These are phyloP conservation scores for Trachelus iudaicus DNA, from an alignment of 2,888 invertebrate species.

Conservation along the genomic window DNA sequence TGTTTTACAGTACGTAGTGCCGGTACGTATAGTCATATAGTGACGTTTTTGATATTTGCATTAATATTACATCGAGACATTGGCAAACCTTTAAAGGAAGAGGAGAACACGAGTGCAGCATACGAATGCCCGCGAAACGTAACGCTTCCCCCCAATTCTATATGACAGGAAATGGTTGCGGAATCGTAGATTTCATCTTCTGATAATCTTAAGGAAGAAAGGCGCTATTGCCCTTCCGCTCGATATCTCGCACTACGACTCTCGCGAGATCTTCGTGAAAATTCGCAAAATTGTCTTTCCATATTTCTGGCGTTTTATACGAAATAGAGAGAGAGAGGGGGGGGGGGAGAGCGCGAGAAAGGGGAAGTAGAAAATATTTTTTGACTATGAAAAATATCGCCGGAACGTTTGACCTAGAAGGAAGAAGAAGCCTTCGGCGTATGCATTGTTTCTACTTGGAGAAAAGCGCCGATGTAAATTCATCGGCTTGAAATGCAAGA, in stretches of 20 bases:
- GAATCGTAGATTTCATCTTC: conserved; percentile 19
- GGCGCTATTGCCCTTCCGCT: neutral
- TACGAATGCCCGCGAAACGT: neutral
- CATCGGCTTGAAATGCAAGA: neutral
- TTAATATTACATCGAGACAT: conserved; percentile 29
- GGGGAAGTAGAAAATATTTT: neutral
- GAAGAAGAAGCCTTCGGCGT: neutral
- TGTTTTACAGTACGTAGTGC: neutral
- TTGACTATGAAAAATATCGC: neutral
- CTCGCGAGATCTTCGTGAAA: conserved; percentile 12
- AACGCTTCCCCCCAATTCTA: neutral
- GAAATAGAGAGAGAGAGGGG: neutral
- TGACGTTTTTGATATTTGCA: conserved; percentile 28
- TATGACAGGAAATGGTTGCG: conserved; percentile 10
- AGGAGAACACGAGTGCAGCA: neutral
- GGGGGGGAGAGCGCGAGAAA: neutral
- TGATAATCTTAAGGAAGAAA: neutral
- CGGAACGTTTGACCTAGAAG: neutral
- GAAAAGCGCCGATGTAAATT: neutral
- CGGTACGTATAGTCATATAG: neutral
- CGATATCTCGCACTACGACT: conserved; percentile 5
- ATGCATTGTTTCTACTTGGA: neutral
- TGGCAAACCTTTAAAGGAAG: neutral
- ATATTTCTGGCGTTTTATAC: neutral
- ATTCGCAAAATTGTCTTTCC: neutral